Conservation (phyloP, 2,113 vertebrate species). For the Hemibates koningsi region DNA sequence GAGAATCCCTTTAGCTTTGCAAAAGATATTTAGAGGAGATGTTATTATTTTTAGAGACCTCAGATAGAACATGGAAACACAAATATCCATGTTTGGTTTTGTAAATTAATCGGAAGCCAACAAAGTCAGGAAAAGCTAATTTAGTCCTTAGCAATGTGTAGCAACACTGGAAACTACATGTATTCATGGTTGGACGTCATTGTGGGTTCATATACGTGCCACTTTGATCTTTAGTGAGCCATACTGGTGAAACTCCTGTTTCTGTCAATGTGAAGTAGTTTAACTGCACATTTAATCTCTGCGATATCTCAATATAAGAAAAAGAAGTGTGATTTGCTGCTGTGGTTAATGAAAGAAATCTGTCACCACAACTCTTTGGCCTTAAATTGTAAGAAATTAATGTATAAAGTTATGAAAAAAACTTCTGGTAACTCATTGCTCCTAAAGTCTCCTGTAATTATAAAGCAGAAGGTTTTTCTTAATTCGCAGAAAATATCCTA, state of each 20-base stretch:
- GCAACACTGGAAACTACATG: neutral
- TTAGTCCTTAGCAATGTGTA: neutral
- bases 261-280: neutral
- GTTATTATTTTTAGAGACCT: neutral
- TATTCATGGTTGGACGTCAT: neutral
- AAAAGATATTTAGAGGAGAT: neutral
- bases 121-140: neutral
- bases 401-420: neutral
- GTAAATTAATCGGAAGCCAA: neutral
- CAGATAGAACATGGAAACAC: neutral
- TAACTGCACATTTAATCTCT: neutral
- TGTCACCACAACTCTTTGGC: neutral
- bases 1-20: neutral
- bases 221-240: neutral
- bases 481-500: neutral
- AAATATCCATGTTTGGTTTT: neutral
- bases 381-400: neutral
- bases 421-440: neutral
- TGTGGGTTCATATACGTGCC: accelerated
- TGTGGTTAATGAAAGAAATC: neutral
- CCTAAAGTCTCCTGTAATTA: neutral
- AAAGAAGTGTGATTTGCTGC: neutral
- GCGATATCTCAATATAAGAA: neutral
- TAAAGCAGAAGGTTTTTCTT: neutral
- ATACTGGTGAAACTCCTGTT: neutral